These are phyloP conservation scores for Zootermopsis nevadensis DNA, from an alignment of 2,888 invertebrate species.

Conservation along the genomic window DNA sequence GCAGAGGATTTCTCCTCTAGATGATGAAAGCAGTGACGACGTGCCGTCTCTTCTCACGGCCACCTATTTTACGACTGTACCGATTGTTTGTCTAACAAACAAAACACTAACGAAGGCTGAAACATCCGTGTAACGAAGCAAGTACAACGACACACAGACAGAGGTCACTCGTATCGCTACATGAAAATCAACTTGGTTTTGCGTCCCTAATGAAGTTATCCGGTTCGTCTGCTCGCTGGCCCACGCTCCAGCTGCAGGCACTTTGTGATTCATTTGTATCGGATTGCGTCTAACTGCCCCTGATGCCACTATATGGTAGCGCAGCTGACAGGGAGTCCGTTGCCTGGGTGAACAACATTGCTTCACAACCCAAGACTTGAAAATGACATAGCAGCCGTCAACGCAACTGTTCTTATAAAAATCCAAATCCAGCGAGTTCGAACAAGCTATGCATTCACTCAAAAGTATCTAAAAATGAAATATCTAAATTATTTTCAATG, in stretches of 20 bases:
- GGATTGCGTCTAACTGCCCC: not conserved
- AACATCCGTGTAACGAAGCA: conserved; percentile 44
- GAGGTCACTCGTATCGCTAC: conserved; percentile 36
- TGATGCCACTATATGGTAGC: not conserved
- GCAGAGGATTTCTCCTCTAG: too few species aligned
- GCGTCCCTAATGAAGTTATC: conserved; percentile 32
- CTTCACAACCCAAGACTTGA: too few species aligned
- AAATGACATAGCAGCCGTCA: too few species aligned
- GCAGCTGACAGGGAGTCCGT: not conserved
- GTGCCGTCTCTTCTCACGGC: not conserved
- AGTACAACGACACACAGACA: conserved; percentile 10
- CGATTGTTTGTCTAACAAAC: conserved; percentile 27
- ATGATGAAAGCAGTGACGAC: not conserved
- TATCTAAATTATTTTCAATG: too few species aligned
- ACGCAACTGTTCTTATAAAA: too few species aligned
- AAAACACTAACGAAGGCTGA: conserved; percentile 44
- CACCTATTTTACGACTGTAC: not conserved
- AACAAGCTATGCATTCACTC: too few species aligned
- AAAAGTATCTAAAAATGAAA: too few species aligned
- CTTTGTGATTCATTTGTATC: conserved; percentile 33
- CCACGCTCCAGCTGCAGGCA: not conserved
- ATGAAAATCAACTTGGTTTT: conserved; percentile 32
- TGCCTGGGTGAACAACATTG: not conserved
- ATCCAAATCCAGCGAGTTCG: too few species aligned
- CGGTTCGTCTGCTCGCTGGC: conserved; percentile 5